Evolutionary conservation across 2,888 invertebrate species (phyloP), one percentile per base, ranked within the genome.

Genomic region (Antheraea yamamai): DNA sequence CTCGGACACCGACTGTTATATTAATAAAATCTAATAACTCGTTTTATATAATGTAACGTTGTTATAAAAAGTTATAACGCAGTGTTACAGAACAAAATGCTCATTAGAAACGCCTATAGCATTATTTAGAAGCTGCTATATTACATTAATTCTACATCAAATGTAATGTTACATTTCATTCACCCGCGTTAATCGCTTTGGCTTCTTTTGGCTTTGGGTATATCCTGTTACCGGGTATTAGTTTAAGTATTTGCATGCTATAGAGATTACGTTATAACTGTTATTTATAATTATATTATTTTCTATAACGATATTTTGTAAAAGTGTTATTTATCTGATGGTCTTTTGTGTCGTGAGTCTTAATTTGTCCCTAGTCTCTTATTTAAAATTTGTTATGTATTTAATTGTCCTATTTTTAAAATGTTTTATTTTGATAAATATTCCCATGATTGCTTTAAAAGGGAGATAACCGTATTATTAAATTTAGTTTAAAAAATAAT

Each of bases 301-400:
- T 20, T 20, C 10, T 58, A n/a, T n/a, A 64, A 64, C 14, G 12
- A 26, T 64, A 26, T 64, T 64, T 14, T 10, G 26, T 12, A 10
- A 26, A 64, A 12, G 14, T 8, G 18, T 30, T 55, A 10, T 61
- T 23, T 61, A 20, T 70, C 39, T 39, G 4, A 66, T 70, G 70
- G 70, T 39, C 39, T 70, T 70, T 70, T 39, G 35, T 70, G 39
- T 39, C 20, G 39, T 70, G 39, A 70, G 39, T 70, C 10, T 70
- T 18, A 70, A 70, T 10, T 70, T 70, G 39, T 70, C 70, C 39
- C n/a, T 10, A 70, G n/a, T 70, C 61, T 61, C 23, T 23, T 23
- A 23, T 61, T 61, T 61, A 61, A 61, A 55, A 55, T 20, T 20
- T 55, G 26, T 64, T 10, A 26, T n/a, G 10, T n/a, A 26, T 26